Percentiles rank a stretch among this genome's conserved stretches.
Conservation (phyloP, 2,797 vertebrate species). For the Eptatretus atami region DNA sequence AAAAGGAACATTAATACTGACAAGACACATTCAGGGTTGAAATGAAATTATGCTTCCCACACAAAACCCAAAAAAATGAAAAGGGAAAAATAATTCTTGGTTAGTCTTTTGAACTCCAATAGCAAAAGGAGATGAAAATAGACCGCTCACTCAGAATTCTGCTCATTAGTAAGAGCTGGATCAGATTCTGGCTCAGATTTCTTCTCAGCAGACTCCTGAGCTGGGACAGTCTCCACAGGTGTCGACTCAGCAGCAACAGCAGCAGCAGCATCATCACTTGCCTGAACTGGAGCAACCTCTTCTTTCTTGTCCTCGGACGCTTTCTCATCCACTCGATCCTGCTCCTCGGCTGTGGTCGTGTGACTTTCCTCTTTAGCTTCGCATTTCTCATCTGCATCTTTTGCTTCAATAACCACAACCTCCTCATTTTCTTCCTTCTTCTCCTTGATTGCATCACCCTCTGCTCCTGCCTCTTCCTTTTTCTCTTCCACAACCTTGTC, state of each 20-base stretch:
- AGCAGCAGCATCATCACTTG: background rate
- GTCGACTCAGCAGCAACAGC: background rate
- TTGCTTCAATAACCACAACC: slow-evolving; percentile 15
- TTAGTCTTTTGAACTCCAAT: too few relatives aligned
- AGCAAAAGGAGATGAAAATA: too few relatives aligned
- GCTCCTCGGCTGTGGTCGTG: slow-evolving; percentile 8
- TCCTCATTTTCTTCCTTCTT: slow-evolving; percentile 22
- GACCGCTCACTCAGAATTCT: too few relatives aligned
- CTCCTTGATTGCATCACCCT: slow-evolving; percentile 8
- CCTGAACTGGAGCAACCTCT: slow-evolving; percentile 1
- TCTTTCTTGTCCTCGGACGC: background rate
- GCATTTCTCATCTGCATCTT: slow-evolving; percentile 14
- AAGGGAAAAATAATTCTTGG: too few relatives aligned
- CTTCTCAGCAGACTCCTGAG: too few relatives aligned
- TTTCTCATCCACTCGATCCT: slow-evolving; percentile 11
- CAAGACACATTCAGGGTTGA: too few relatives aligned
- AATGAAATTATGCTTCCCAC: too few relatives aligned
- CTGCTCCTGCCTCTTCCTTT: slow-evolving; percentile 17
- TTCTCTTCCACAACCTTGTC: slow-evolving; percentile 18
- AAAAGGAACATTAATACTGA: too few relatives aligned
- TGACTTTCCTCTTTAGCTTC: slow-evolving; percentile 9
- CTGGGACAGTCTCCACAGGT: too few relatives aligned
- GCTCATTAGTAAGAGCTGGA: too few relatives aligned
- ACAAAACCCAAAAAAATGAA: too few relatives aligned
- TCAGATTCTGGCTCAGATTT: too few relatives aligned